Percentiles rank a stretch among this genome's conserved stretches.
Conservation (phyloP, 2,888 invertebrate genomes). For the Cantharis flavilabris region DNA sequence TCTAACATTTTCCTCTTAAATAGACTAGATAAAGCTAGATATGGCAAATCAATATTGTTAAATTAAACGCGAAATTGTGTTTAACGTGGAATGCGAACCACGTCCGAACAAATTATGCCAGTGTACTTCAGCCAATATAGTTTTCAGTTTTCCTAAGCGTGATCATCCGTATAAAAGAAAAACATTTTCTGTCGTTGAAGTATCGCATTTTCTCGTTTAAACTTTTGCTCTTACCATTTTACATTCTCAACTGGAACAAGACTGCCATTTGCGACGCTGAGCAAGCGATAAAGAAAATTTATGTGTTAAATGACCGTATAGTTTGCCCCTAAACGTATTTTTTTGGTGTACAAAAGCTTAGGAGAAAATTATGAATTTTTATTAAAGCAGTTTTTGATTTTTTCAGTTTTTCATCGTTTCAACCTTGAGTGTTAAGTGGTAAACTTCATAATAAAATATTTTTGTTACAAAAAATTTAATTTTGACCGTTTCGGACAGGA, state of each 20-base stretch:
- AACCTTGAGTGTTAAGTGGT: too few species aligned
- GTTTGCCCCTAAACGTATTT: background rate
- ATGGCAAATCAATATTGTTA: background rate
- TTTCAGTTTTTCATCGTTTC: too few species aligned
- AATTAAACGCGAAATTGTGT: background rate
- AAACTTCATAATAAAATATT: too few species aligned
- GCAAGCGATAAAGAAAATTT: constrained; percentile 12
- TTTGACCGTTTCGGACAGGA: background rate
- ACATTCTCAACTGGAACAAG: constrained; percentile 4
- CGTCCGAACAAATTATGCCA: background rate
- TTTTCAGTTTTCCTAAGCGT: background rate
- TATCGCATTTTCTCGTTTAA: background rate
- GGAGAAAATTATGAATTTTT: background rate
- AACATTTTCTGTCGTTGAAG: background rate
- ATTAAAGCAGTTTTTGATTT: background rate
- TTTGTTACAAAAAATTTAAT: too few species aligned
- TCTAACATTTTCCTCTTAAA: background rate
- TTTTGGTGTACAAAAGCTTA: constrained; percentile 4
- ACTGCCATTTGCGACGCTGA: background rate
- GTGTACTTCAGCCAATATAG: background rate
- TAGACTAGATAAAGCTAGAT: background rate
- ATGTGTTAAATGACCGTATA: constrained; percentile 9
- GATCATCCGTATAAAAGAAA: background rate
- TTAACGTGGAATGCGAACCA: background rate
- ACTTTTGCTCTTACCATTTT: constrained; percentile 2